Base-by-base conservation (phyloP, 2,797 vertebrate genomes). In the Alauda arvensis region DNA sequence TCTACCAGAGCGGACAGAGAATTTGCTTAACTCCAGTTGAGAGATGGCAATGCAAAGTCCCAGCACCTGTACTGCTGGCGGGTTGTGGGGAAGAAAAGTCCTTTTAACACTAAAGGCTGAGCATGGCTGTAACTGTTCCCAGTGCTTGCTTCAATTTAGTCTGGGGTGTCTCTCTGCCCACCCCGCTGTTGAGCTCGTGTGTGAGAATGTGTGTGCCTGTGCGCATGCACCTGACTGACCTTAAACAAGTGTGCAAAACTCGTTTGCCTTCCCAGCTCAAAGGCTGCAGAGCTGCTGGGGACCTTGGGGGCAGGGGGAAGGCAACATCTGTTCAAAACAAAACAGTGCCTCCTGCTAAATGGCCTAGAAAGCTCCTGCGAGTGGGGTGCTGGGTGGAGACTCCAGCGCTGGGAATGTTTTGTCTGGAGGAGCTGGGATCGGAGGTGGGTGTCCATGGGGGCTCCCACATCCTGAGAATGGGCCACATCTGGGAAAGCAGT, bases 401-500 rank as follows among this genome's bases (percentile, higher is more conserved):
- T 96, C 93, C 92, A 95, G 4, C 0, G 65, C 94, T 91, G 94
- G 96, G 97, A 97, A 97, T 97, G 97, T 98, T 97, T 97, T 97
- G 97, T 97, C 97, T 98, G 96, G 96, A 89, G 93, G 90, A 95
- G 88, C 95, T 85, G 93, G 94, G 94, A 92, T 95, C 83, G 25
- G 92, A 95, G 93, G 95, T 94, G 88, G 84, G 91, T 96, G 94
- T 78, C 93, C 66, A 49, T 95, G 95, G 97, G 97, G 96, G 95
- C 96, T 97, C 92, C 95, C 95, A 98, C 97, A 98, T 99, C 98
- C 98, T 98, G 98, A 97, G 98, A 98, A 97, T 95, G 96, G 94
- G 74, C 87, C 95, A 97, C 99, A 99, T 99, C 98, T 99, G 99
- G 98, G 97, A 97, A 99, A 99, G 98, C 98, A 96, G 74, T 99